These are phyloP conservation scores for Drosophila orena DNA, from an alignment of 1,140 invertebrate species.

Conservation along the genomic window DNA sequence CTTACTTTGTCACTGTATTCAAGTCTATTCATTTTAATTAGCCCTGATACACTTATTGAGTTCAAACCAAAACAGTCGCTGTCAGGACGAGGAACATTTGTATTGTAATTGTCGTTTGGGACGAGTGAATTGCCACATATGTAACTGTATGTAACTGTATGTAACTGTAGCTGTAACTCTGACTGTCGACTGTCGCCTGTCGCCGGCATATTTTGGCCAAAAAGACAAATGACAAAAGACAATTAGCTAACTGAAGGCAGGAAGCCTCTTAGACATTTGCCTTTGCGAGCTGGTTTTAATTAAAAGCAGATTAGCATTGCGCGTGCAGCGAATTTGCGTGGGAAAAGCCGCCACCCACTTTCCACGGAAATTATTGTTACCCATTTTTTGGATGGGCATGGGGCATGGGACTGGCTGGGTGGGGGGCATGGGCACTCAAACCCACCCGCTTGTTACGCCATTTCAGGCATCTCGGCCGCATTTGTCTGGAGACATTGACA, in stretches of 20 bases:
- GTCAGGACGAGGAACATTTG: conserved; percentile 53
- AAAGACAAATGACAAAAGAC: conserved; percentile 61
- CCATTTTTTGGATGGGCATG: neutral
- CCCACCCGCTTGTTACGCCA: conserved; percentile 36
- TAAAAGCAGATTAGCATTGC: conserved; percentile 81
- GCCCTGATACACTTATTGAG: conserved; percentile 33
- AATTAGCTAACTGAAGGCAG: conserved; percentile 51
- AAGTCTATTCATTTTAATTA: conserved; percentile 53
- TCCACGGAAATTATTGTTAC: conserved; percentile 58
- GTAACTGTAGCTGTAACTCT: conserved; percentile 44
- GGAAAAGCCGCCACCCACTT: conserved; percentile 11
- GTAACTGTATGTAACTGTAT: conserved; percentile 48
- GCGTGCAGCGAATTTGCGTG: conserved; percentile 62
- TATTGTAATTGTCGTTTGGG: conserved; percentile 53
- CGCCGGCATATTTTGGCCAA: conserved; percentile 38
- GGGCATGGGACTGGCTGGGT: neutral
- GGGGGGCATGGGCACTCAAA: neutral
- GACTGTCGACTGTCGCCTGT: conserved; percentile 32
- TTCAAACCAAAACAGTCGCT: conserved; percentile 15
- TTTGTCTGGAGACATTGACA: conserved; percentile 68
- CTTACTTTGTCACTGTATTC: conserved; percentile 8
- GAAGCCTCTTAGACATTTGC: conserved; percentile 68
- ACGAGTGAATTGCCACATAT: conserved; percentile 32
- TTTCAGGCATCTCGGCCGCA: conserved; percentile 49
- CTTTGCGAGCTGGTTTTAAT: conserved; percentile 68